Base-by-base conservation (phyloP, 2,888 invertebrate species). In the Himalopsyche kuldschensis region DNA sequence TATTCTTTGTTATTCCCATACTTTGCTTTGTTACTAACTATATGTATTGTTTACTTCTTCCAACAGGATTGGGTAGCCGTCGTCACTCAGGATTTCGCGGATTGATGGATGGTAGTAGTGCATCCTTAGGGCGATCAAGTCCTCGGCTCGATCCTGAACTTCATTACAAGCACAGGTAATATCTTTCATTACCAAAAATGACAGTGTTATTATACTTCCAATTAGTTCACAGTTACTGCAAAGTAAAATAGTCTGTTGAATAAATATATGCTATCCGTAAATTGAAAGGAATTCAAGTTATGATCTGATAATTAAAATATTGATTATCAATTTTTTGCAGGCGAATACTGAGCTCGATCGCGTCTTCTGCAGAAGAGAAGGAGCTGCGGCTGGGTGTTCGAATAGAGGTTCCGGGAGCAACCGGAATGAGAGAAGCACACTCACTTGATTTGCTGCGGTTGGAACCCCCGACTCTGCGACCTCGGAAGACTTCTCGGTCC, bases 281-380 rank as follows among this genome's bases (percentile, higher is more conserved):
- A n/a, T n/a, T n/a, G n/a, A n/a, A n/a, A n/a, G n/a, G n/a, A n/a
- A n/a, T n/a, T n/a, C n/a, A n/a, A n/a, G n/a, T n/a, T n/a, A n/a
- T n/a, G n/a, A n/a, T n/a, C n/a, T n/a, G n/a, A n/a, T n/a, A n/a
- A n/a, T n/a, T n/a, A n/a, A 3, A 27, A 24, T 3, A 79, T 15
- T 35, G 15, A 8, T 69, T 11, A 30, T 69, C 3, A 30, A 35
- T 41, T 81, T 48, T 81, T 86, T 84, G 48, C 89, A 92, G 93
- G 87, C 89, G 94, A 85, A 93, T 94, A 24, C 88, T 95, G 79
- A 94, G 94, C 80, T 94, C 94, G 82, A 95, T 94, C 82, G 94
- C 94, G 24, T 94, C 94, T 75, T 94, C 94, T 84, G 92, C 92
- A 83, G 93, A 93, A 87, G 93, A 93, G 88, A 89, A 89, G 86